Base-by-base conservation (phyloP, 2,797 vertebrate species). In the Limosa lapponica region DNA sequence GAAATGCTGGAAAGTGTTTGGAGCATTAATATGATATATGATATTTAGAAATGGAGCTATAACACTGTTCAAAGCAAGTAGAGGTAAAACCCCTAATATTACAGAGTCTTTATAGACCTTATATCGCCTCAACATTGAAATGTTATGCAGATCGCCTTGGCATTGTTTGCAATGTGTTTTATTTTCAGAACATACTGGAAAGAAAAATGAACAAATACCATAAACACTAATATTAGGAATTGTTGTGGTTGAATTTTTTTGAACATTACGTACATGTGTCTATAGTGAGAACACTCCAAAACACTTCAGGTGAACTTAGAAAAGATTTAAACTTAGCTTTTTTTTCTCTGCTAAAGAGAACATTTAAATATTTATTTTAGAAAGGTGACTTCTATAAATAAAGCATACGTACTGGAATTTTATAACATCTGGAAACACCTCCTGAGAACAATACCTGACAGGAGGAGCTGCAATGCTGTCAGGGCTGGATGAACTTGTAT, bases 351-450 rank as follows among this genome's bases (percentile, higher is more conserved):
- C 27, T 85, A 39, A 16, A 73, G 9, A 49, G 48, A 91, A 74
- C 61, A 61, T 61, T 80, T 66, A n/a, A 49, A 12, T 36, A 8
- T 44, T 7, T 61, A 82, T 93, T 82, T 44, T 6, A 62, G 83
- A 95, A 96, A 93, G 36, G 90, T 93, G 65, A 86, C 34, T 90
- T 82, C 44, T 89, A 66, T 30, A 64, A 30, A 65, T 67, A 71
- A 95, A 95, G 80, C 37, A 87, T 82, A 91, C 79, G 44, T 89
- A 75, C 54, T 83, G 70, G 84, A 94, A 65, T 84, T 95, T 94
- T 87, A 66, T 19, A 96, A 94, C 90, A 97, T 93, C 90, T 97
- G 94, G 96, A 94, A 88, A 89, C 79, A 74, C 55, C 83, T 93
- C 54, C 62, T 85, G 78, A 95, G 59, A 95, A 91, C 80, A 87